These are phyloP conservation scores for Pipistrellus pipistrellus DNA, from an alignment of 2,797 vertebrate species.

Conservation along the genomic window DNA sequence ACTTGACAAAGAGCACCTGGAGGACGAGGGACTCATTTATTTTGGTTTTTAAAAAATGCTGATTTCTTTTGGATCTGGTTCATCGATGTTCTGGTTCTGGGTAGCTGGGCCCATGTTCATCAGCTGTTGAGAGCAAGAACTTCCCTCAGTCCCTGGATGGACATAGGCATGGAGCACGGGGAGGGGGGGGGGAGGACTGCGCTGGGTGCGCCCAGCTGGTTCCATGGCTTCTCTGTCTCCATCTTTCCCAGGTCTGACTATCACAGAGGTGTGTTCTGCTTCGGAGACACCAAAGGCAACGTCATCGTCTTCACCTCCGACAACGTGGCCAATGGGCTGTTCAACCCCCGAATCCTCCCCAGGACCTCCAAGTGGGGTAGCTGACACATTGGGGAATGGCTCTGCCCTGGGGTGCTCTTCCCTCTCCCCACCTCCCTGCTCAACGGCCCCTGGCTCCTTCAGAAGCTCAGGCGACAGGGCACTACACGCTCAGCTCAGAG, in stretches of 20 bases:
- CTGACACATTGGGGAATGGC: neutral
- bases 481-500: neutral
- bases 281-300: conserved; percentile 83
- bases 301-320: conserved; percentile 80
- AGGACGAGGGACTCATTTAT: neutral
- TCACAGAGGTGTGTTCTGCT: conserved; percentile 83
- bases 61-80: conserved; percentile 22
- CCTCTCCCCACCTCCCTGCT: neutral
- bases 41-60: neutral
- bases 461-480: neutral
- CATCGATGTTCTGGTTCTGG: neutral
- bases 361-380: conserved; percentile 74
- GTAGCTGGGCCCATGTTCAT: neutral
- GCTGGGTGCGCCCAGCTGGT: fast-evolving
- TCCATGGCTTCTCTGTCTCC: neutral
- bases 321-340: conserved; percentile 77
- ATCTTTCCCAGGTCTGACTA: conserved; percentile 80
- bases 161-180: fast-evolving
- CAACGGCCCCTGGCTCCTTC: neutral
- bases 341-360: conserved; percentile 79
- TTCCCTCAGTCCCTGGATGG: neutral
- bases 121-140: neutral
- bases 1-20: neutral
- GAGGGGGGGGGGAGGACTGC: too few relatives aligned
- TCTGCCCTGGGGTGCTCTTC: neutral